A percentile compares a stretch with the other conserved stretches of the same genome.
Conservation (phyloP, 92 coral and sea anemone genomes). For the Zoanthus gigantus region DNA sequence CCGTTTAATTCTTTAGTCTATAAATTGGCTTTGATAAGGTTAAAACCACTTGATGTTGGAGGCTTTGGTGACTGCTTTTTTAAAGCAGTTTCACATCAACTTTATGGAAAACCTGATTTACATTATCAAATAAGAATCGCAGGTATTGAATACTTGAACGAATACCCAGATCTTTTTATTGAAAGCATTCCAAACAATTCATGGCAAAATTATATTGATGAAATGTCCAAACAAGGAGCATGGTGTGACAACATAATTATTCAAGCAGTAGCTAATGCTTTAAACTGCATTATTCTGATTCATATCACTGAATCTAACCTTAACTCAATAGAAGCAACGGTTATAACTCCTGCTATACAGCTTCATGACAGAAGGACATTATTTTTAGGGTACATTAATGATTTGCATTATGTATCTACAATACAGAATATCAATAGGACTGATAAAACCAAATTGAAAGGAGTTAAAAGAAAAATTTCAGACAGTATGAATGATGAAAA, state of each 20-base stretch:
- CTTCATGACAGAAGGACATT: background rate
- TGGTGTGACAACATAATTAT: constrained; percentile 6
- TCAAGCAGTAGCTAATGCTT: constrained; percentile 1
- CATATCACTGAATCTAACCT: background rate
- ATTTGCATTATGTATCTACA: background rate
- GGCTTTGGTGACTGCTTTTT: constrained; percentile 10
- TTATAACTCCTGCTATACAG: background rate
- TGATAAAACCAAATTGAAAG: background rate
- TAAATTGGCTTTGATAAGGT: constrained; percentile 16
- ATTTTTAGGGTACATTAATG: background rate
- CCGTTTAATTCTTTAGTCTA: constrained; percentile 12
- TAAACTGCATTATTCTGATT: background rate
- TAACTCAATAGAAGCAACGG: background rate
- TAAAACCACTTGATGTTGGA: constrained; percentile 19
- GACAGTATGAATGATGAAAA: background rate
- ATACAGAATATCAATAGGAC: background rate
- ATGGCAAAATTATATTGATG: constrained; percentile 5
- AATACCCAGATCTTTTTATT: constrained; percentile 1
- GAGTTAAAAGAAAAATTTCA: background rate
- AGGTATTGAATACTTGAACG: constrained; percentile 13
- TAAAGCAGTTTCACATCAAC: constrained; percentile 12
- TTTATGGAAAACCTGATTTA: constrained; percentile 21
- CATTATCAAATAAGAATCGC: constrained; percentile 7
- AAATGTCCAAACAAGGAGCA: constrained; percentile 10
- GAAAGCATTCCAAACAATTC: constrained; percentile 8